These are phyloP conservation scores for Nemapogon koenigi DNA, from an alignment of 2,888 invertebrate species.

Conservation along the genomic window DNA sequence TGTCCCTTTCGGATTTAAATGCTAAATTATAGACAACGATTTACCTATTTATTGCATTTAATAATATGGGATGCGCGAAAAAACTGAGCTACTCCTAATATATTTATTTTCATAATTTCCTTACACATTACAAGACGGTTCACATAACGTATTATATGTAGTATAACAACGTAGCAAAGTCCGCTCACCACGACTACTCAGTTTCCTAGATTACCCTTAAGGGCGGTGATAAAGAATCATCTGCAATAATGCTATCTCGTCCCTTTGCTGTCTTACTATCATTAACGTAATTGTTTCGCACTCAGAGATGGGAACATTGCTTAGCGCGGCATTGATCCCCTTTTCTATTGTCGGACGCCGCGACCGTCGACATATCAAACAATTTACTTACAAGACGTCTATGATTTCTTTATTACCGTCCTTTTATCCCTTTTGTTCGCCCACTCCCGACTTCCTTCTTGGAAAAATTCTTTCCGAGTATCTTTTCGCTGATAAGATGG, in stretches of 20 bases:
- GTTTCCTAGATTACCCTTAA: too few relatives aligned
- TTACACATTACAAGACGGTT: too few relatives aligned
- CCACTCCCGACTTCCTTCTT: slow-evolving; percentile 27
- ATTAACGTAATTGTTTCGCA: slow-evolving; percentile 39
- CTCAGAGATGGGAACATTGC: slow-evolving; percentile 25
- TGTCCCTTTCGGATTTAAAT: too few relatives aligned
- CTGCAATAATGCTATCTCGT: slow-evolving; percentile 23
- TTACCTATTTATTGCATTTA: too few relatives aligned
- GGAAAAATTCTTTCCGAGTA: slow-evolving; percentile 32
- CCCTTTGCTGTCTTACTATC: slow-evolving; percentile 32
- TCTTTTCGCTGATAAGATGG: slow-evolving; percentile 37
- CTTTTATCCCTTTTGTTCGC: slow-evolving; percentile 41
- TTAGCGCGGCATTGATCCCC: slow-evolving; percentile 25
- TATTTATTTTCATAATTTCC: too few relatives aligned
- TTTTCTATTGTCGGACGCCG: slow-evolving; percentile 21
- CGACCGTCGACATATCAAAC: slow-evolving; percentile 38
- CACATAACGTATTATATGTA: too few relatives aligned
- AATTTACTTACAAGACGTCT: slow-evolving; percentile 44
- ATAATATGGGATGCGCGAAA: too few relatives aligned
- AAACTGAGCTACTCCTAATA: too few relatives aligned
- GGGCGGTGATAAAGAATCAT: slow-evolving; percentile 26
- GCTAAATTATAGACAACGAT: too few relatives aligned
- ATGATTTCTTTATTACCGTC: slow-evolving; percentile 49
- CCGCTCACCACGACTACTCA: too few relatives aligned
- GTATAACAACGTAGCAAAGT: too few relatives aligned